Evolutionary conservation across 2,113 vertebrate genomes (phyloP).

Genomic region (Asarcornis scutulata): DNA sequence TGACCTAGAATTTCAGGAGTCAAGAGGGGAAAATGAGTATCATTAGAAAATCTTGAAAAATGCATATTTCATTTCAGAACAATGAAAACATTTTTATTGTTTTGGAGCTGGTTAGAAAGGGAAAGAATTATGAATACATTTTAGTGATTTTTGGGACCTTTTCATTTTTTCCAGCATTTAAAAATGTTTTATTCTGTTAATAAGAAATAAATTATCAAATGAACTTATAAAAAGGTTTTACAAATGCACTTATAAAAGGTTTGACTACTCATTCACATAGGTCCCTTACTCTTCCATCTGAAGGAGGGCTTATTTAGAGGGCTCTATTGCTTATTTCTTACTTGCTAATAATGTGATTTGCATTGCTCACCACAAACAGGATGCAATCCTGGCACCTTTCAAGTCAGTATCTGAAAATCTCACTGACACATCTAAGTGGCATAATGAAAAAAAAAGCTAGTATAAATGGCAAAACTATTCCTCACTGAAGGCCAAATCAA

Average conservation of each 20-base stretch:
- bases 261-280: background rate
- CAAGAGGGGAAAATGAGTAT: constrained; percentile 20
- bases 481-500: background rate
- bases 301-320: background rate
- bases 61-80: constrained; percentile 14
- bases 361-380: fast-evolving
- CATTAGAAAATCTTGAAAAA: constrained; percentile 34
- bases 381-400: background rate
- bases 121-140: background rate
- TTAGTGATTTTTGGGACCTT: background rate
- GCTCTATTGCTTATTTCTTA: background rate
- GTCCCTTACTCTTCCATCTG: background rate
- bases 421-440: background rate
- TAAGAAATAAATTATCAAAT: background rate
- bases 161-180: background rate
- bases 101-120: background rate
- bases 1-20: constrained; percentile 54
- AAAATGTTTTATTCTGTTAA: background rate
- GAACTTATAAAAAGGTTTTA: background rate
- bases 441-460: background rate
- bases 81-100: constrained; percentile 26
- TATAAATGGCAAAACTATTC: background rate
- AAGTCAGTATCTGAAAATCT: background rate
- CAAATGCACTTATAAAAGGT: background rate
- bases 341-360: background rate